Base-by-base conservation (phyloP, 53 echinoderm and acorn worm genomes). In the Crossaster papposus region DNA sequence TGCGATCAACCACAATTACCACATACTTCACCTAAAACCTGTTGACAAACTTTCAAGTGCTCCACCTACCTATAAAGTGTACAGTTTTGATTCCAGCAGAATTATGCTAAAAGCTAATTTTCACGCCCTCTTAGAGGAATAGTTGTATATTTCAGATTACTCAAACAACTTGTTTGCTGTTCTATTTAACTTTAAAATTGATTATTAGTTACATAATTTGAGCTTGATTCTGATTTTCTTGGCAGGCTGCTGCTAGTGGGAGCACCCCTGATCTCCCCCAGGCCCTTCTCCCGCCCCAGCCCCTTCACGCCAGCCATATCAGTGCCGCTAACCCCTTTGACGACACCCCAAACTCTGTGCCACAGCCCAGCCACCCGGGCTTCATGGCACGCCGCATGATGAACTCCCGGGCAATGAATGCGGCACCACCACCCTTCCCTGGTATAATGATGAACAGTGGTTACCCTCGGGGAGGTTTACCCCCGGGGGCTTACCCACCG, bases 301-400 rank as follows among this genome's bases (percentile, higher is more conserved):
- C 91, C 33, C 90, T 90, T 14, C 91, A 92, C 89, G 90, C 92
- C 72, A 94, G 95, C 73, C 91, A 95, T 90, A 95, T 97, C 81
- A 83, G 94, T 84, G 93, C 94, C 44, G 75, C 90, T 78, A 97
- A 97, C 65, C 97, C 97, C 51, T 97, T 97, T 79, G 97, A 97
- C 78, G 97, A 97, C 93, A 92, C 85, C 72, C 97, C 94, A 20
- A 88, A 70, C 65, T 75, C 93, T 65, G 91, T 83, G 23, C 83
- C 94, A 11, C 77, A 73, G 65, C 91, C 88, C 72, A 89, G 82
- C 87, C 90, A 91, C 79, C 90, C 90, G 54, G 93, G 85, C 20
- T 85, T 75, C 84, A 91, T 91, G 91, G 68, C 83, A 68, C 83
- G 91, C 68, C 83, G 85, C 83, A 91, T 91, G 83, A 91, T 91